These are phyloP conservation scores for Macrosiphum euphorbiae DNA, from an alignment of 2,888 invertebrate species.

Conservation along the genomic window DNA sequence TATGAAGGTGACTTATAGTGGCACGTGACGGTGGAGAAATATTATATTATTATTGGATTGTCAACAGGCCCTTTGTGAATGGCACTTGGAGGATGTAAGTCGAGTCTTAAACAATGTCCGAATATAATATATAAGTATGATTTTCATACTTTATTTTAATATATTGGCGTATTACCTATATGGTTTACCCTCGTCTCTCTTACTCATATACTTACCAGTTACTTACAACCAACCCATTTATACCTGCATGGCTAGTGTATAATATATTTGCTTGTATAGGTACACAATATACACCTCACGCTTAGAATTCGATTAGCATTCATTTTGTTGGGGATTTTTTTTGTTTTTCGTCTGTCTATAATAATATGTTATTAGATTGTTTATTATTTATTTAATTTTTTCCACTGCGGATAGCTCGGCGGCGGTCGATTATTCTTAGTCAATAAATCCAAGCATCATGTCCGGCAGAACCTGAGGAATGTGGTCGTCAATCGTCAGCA, in stretches of 20 bases:
- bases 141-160: neutral
- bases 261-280: neutral
- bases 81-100: neutral
- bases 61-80: neutral
- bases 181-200: neutral
- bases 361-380: neutral
- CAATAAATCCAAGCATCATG: constrained; percentile 54
- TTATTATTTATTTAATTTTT: constrained; percentile 1
- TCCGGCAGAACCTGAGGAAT: constrained; percentile 42
- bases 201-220: neutral
- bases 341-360: neutral
- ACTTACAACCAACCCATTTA: neutral
- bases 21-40: too few relatives aligned
- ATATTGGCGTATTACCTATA: neutral
- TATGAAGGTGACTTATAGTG: too few relatives aligned
- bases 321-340: neutral
- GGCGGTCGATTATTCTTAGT: constrained; percentile 26
- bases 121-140: neutral
- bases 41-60: neutral
- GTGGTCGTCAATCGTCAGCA: constrained; percentile 49
- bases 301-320: constrained; percentile 19
- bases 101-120: neutral
- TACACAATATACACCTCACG: neutral
- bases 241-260: neutral
- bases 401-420: neutral